Evolutionary conservation across 2,888 invertebrate species (phyloP).

Genomic region (Dryococelus australis): DNA sequence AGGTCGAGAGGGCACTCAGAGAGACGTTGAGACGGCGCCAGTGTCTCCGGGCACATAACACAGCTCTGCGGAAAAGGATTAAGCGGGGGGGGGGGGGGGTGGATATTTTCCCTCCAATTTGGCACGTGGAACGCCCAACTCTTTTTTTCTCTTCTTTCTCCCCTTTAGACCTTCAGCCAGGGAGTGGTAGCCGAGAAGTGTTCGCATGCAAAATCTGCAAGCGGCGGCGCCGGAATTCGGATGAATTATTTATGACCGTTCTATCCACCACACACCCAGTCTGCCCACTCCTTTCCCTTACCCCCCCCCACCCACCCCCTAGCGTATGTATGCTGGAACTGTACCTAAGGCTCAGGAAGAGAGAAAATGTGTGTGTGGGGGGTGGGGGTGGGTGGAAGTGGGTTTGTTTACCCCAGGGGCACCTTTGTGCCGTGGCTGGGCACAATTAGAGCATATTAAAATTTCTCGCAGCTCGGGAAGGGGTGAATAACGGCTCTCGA

Average conservation of each 20-base stretch:
- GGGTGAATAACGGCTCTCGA: not conserved
- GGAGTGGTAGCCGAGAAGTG: not conserved
- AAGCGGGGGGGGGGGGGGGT: not conserved
- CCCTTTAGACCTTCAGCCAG: not conserved
- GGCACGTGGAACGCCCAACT: not conserved
- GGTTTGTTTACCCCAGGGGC: constrained; percentile 16
- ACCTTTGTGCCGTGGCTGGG: constrained; percentile 1
- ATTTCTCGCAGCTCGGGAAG: not conserved
- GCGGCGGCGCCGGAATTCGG: not conserved
- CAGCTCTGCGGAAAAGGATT: not conserved
- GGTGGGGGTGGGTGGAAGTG: not conserved
- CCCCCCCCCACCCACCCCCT: not conserved
- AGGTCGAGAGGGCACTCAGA: not conserved
- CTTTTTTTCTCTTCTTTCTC: not conserved
- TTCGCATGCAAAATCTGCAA: not conserved
- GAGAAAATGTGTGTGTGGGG: no score
- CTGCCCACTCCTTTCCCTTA: not conserved
- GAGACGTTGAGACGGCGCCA: no score
- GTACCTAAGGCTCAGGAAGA: no score
- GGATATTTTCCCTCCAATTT: not conserved
- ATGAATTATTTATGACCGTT: constrained; percentile 1
- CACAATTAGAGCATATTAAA: constrained; percentile 7
- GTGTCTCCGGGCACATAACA: not conserved
- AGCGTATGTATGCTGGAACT: no score
- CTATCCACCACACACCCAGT: not conserved